Conservation (phyloP, 2,113 vertebrate species). For the Menura novaehollandiae region DNA sequence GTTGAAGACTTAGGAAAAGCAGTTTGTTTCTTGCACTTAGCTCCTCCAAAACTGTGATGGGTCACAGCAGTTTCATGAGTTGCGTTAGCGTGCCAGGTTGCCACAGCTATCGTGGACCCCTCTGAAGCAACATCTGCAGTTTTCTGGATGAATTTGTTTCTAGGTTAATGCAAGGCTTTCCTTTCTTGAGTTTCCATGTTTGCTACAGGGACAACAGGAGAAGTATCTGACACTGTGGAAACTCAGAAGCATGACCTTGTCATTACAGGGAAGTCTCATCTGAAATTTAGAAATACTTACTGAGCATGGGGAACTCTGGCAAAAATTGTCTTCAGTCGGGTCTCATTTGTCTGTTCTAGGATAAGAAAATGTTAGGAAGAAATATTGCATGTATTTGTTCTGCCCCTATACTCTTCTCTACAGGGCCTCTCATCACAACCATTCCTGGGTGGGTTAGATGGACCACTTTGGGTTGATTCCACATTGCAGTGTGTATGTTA, state of each 20-base stretch:
- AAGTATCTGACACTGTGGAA: background rate
- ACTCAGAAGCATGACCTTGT: background rate
- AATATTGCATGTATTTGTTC: background rate
- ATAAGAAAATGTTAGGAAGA: background rate
- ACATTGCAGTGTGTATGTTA: fast-evolving
- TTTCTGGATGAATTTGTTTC: background rate
- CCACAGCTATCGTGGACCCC: background rate
- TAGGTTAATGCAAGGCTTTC: background rate
- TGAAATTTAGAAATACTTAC: background rate
- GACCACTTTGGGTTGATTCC: background rate
- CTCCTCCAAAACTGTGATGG: background rate
- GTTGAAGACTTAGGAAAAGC: background rate
- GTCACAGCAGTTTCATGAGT: background rate
- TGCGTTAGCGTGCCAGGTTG: background rate
- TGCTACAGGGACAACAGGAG: background rate
- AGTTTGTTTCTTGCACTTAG: background rate
- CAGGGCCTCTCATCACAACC: background rate
- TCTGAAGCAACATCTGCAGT: background rate
- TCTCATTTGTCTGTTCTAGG: background rate
- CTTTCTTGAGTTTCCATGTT: background rate
- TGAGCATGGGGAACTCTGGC: background rate
- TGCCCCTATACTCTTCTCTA: background rate
- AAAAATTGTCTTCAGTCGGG: background rate
- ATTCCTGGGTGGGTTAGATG: background rate
- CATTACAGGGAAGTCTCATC: background rate